Base-by-base conservation (phyloP, 2,113 vertebrate genomes). In the Rana temporaria region DNA sequence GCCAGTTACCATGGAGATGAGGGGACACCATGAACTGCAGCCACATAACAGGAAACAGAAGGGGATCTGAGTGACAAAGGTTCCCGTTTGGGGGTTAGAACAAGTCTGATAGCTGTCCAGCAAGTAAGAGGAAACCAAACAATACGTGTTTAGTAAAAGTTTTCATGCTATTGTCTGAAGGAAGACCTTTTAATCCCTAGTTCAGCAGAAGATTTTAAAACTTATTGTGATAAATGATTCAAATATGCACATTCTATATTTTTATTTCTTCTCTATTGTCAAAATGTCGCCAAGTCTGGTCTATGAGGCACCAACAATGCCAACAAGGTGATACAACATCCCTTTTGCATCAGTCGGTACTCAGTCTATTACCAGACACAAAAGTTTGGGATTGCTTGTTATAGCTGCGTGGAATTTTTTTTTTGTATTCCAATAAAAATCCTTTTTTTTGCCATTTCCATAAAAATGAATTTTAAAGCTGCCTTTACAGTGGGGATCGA, bases 31-130 rank as follows among this genome's bases (percentile, higher is more conserved):
- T 17, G 56, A 24, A 38, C 80, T 82, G 42, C 38, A 57, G 70
- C 52, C 71, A 75, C 81, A 76, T 68, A 83, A 83, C 81, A 83
- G 81, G 81, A 83, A 83, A 83, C 81, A 83, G 81, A 83, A 83
- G 81, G 81, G 81, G 72, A 83, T 68, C 81, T 48, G 63, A 76
- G 64, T 83, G 81, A 76, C 81, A 83, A 83, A 83, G 55, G 80
- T 82, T 82, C 62, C 60, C 22, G 17, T 67, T 59, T 75, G 53
- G 62, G 53, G 70, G 30, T 67, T 64, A 81, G 64, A 38, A 48
- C 64, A 66, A 42, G 55, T 56, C 81, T 62, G 30, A 83, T 76
- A 68, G 65, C 20, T 83, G 81, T 75, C 63, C 81, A 76, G 79
- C 38, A 65, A 81, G 81, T 60, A 56, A 68, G 65, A 83, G 64